Conservation (phyloP, 1,140 invertebrate species). For the Chlorops oryzae region DNA sequence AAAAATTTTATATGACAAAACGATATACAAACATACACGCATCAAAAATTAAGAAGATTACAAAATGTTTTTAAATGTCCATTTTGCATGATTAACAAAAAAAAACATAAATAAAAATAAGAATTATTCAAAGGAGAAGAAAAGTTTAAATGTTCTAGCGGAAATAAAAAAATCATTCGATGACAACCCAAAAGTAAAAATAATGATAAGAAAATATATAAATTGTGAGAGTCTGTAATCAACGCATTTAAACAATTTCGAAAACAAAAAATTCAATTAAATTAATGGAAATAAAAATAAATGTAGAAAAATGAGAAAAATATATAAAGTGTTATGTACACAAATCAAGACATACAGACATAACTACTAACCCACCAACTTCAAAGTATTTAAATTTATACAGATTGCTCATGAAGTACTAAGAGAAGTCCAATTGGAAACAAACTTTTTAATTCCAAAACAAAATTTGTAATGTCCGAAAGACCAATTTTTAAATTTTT, state of each 20-base stretch:
- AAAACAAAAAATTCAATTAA: conserved; percentile 6
- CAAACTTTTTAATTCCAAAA: too few species aligned
- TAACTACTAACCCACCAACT: conserved; percentile 8
- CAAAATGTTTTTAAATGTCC: conserved; percentile 9
- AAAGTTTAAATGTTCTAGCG: conserved; percentile 2
- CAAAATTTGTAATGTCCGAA: too few species aligned
- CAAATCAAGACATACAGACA: neutral
- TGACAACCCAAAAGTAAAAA: neutral
- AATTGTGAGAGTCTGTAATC: neutral
- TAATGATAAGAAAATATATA: neutral
- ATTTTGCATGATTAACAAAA: conserved; percentile 6
- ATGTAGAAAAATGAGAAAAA: neutral
- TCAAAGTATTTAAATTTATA: conserved; percentile 9
- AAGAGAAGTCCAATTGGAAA: too few species aligned
- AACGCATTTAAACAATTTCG: conserved; percentile 6
- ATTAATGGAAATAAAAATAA: neutral
- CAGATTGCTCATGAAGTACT: conserved; percentile 3
- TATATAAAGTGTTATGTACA: neutral
- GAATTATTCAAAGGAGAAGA: neutral
- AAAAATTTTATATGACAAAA: conserved; percentile 8
- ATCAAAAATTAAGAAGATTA: neutral
- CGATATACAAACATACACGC: conserved; percentile 2
- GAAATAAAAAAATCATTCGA: neutral
- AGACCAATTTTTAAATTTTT: too few species aligned
- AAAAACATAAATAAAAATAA: conserved; percentile 1